Conservation (phyloP, 2,113 vertebrate genomes). For the Chaetops frenatus region DNA sequence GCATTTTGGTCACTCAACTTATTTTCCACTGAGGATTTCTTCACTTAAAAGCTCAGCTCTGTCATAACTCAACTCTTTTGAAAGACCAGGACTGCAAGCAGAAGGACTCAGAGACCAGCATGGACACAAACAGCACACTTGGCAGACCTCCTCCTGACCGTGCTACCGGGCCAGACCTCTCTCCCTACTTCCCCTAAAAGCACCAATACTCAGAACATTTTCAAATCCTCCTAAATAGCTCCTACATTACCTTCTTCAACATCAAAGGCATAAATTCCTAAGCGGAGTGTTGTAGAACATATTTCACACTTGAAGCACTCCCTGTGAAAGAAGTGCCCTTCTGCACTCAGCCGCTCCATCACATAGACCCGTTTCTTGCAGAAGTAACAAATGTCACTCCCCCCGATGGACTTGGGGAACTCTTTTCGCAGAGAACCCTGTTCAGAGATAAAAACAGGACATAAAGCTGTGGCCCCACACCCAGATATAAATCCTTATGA, state of each 20-base stretch:
- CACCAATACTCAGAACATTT: neutral
- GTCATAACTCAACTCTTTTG: neutral
- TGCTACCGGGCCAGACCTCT: neutral
- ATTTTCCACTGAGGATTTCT: neutral
- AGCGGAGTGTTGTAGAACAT: constrained; percentile 79
- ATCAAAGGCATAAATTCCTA: constrained; percentile 87
- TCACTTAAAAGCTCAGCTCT: neutral
- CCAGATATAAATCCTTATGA: neutral
- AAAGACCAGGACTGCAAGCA: neutral
- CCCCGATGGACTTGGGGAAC: constrained; percentile 80
- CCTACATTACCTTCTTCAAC: constrained; percentile 78
- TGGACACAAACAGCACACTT: neutral
- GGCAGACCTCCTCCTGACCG: neutral
- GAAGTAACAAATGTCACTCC: constrained; percentile 86
- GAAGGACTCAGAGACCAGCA: neutral
- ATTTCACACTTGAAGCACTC: constrained; percentile 92
- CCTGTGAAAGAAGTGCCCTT: constrained; percentile 93
- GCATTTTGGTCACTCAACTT: neutral
- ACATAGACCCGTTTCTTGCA: constrained; percentile 90
- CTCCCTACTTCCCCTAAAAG: neutral
- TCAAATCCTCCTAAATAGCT: neutral
- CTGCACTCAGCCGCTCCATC: constrained; percentile 89
- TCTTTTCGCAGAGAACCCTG: constrained; percentile 78
- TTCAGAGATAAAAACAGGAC: neutral
- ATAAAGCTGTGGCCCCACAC: neutral